Conservation (phyloP, 2,888 invertebrate species). For the Merodon equestris region DNA sequence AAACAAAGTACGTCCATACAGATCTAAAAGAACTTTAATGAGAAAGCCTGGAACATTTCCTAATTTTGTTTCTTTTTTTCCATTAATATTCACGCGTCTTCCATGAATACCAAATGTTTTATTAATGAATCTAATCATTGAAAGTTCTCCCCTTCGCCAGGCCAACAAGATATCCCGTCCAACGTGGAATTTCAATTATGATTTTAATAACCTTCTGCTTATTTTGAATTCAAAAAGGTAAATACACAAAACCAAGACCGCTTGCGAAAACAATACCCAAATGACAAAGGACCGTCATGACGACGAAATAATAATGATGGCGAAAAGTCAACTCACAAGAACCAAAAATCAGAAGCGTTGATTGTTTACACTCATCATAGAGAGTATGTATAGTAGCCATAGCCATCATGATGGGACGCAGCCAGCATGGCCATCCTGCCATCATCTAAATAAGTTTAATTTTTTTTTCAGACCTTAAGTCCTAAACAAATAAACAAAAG, state of each 20-base stretch:
- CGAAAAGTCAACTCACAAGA: constrained; percentile 32
- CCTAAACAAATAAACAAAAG: constrained; percentile 65
- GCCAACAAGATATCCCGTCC: not conserved
- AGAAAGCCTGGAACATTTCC: too few species aligned
- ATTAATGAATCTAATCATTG: too few species aligned
- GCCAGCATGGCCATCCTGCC: not conserved
- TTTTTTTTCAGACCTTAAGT: constrained; percentile 55
- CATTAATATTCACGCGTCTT: not conserved
- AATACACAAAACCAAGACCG: constrained; percentile 37
- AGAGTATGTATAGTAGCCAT: constrained; percentile 3
- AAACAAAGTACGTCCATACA: too few species aligned
- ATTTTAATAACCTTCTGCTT: constrained; percentile 66
- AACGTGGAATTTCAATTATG: constrained; percentile 55
- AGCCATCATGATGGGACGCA: constrained; percentile 17
- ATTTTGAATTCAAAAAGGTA: constrained; percentile 64
- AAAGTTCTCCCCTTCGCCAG: too few species aligned
- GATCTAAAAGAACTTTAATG: too few species aligned
- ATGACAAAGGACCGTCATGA: constrained; percentile 34
- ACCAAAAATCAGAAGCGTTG: constrained; percentile 3
- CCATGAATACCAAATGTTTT: too few species aligned
- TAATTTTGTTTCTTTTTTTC: too few species aligned
- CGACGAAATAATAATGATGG: not conserved
- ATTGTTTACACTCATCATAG: constrained; percentile 37
- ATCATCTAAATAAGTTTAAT: constrained; percentile 49
- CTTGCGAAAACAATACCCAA: constrained; percentile 53